These are phyloP conservation scores for Gobius niger DNA, from an alignment of 2,113 vertebrate genomes.

Conservation along the genomic window DNA sequence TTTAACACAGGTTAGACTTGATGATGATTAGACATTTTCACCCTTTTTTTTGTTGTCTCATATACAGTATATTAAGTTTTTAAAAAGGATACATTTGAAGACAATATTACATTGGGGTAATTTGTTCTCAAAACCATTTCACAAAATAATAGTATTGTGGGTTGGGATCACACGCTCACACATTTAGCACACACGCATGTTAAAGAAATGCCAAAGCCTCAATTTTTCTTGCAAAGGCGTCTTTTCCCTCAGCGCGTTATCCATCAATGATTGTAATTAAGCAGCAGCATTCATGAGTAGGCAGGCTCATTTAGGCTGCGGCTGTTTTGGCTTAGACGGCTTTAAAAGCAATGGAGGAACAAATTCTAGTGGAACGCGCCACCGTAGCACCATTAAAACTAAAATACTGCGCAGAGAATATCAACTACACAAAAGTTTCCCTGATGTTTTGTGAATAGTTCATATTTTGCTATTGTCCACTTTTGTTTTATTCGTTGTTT, in stretches of 20 bases:
- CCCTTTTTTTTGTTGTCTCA: too few species aligned
- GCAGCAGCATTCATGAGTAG: slow-evolving; percentile 70
- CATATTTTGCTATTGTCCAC: too few species aligned
- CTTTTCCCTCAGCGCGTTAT: slow-evolving; percentile 56
- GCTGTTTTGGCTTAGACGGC: slow-evolving; percentile 56
- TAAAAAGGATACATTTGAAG: background rate
- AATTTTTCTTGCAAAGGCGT: slow-evolving; percentile 17
- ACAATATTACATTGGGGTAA: slow-evolving; percentile 24
- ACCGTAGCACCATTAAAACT: slow-evolving; percentile 39
- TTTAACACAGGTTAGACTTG: background rate
- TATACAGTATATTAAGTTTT: too few species aligned
- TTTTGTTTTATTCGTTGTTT: too few species aligned
- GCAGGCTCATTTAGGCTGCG: slow-evolving; percentile 63
- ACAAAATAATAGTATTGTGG: background rate
- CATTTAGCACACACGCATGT: slow-evolving; percentile 3
- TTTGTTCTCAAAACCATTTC: slow-evolving; percentile 25
- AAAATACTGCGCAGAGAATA: slow-evolving; percentile 57
- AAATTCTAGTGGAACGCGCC: slow-evolving; percentile 66
- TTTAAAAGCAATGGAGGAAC: slow-evolving; percentile 66
- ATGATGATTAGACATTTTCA: background rate
- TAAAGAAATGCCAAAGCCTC: background rate
- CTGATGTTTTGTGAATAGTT: background rate
- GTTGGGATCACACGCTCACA: slow-evolving; percentile 33
- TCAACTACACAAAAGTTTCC: slow-evolving; percentile 55
- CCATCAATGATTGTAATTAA: slow-evolving; percentile 74